Conservation (phyloP, 2,888 invertebrate species). For the Lithophane leautieri region DNA sequence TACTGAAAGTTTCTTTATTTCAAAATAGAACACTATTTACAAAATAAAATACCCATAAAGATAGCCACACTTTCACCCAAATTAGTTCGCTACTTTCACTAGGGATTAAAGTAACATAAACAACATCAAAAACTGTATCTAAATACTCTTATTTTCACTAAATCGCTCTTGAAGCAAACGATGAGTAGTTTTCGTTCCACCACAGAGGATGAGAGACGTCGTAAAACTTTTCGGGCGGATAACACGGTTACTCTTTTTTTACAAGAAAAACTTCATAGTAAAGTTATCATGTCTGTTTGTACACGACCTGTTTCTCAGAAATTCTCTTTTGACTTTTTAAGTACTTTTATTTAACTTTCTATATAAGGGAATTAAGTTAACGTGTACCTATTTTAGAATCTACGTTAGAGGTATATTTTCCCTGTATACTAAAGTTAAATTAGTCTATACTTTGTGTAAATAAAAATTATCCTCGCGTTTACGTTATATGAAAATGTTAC, state of each 20-base stretch:
- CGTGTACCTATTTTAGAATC: constrained; percentile 11
- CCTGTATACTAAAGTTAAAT: background rate
- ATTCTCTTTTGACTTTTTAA: constrained; percentile 41
- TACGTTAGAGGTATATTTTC: background rate
- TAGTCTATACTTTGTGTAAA: background rate
- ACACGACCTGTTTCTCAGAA: constrained; percentile 67
- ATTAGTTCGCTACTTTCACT: background rate
- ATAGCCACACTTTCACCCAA: background rate
- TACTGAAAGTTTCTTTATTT: background rate
- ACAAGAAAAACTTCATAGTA: constrained; percentile 67
- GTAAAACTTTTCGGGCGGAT: constrained; percentile 81
- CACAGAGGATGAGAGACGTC: constrained; percentile 70
- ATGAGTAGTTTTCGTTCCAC: constrained; percentile 62
- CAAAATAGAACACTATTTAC: background rate
- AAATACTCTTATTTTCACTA: constrained; percentile 26
- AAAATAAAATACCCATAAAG: background rate
- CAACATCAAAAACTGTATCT: constrained; percentile 22
- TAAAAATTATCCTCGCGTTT: background rate
- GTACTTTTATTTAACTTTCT: constrained; percentile 31
- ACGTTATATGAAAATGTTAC: constrained; percentile 9
- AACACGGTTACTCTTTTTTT: constrained; percentile 77
- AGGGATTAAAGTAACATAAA: background rate
- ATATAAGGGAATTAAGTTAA: constrained; percentile 4
- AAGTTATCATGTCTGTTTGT: constrained; percentile 75
- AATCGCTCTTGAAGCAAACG: constrained; percentile 48